These are phyloP conservation scores for Hyles vespertilio DNA, from an alignment of 1,140 invertebrate genomes.

Conservation along the genomic window DNA sequence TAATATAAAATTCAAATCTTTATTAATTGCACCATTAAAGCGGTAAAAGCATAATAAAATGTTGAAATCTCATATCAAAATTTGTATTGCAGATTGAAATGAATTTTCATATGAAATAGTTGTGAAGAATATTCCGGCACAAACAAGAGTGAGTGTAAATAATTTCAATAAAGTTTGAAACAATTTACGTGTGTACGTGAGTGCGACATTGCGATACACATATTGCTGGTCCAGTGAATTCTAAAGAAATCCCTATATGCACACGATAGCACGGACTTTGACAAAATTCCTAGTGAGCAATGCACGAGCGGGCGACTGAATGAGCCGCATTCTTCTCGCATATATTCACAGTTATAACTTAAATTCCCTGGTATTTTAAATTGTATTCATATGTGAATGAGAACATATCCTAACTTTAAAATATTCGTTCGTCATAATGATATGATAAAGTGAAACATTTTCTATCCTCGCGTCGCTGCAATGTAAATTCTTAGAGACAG, in stretches of 20 bases:
- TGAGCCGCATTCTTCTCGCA: slow-evolving; percentile 49
- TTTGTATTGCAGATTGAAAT: too few species aligned
- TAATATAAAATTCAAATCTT: too few species aligned
- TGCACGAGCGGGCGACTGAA: slow-evolving; percentile 37
- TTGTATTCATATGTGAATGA: slow-evolving; percentile 15
- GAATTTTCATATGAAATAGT: too few species aligned
- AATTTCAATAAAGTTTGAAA: not conserved
- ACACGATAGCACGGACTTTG: slow-evolving; percentile 48
- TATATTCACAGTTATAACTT: slow-evolving; percentile 64
- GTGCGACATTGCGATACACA: slow-evolving; percentile 7
- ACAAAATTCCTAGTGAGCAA: slow-evolving; percentile 51
- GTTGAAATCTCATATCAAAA: too few species aligned
- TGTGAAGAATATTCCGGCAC: not conserved
- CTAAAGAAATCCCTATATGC: slow-evolving; percentile 37
- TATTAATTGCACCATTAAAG: too few species aligned
- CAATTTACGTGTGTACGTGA: not conserved
- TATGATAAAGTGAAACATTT: slow-evolving; percentile 23
- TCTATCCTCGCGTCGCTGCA: slow-evolving; percentile 19
- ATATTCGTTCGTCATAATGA: slow-evolving; percentile 15
- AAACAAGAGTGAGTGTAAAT: not conserved
- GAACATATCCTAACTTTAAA: too few species aligned
- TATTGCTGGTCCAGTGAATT: slow-evolving; percentile 3
- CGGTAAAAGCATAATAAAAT: too few species aligned
- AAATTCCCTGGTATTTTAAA: slow-evolving; percentile 41
- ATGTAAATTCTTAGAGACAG: slow-evolving; percentile 50